These are phyloP conservation scores for Troides aeacus DNA, from an alignment of 2,888 invertebrate genomes.

Conservation along the genomic window DNA sequence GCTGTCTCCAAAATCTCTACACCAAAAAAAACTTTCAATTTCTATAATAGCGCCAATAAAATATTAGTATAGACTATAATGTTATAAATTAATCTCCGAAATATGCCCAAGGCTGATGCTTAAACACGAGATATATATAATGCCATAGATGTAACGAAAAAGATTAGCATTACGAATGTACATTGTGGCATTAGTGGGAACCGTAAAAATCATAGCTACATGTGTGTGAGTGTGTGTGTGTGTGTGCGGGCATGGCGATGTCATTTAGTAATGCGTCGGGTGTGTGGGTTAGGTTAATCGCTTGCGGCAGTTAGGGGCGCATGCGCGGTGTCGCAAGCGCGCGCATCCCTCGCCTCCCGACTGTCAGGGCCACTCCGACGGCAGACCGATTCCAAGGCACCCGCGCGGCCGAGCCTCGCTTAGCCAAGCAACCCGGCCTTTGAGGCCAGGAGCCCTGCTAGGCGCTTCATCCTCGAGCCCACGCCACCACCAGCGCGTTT, in stretches of 20 bases:
- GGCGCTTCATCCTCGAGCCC: constrained; percentile 59
- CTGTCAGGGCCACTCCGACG: constrained; percentile 73
- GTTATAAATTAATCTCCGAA: background rate
- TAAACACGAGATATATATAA: constrained; percentile 15
- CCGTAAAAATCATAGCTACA: constrained; percentile 31
- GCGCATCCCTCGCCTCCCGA: constrained; percentile 48
- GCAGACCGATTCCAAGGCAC: constrained; percentile 68
- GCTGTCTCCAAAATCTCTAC: too few relatives aligned
- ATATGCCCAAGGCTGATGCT: constrained; percentile 11
- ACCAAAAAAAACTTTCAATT: too few relatives aligned
- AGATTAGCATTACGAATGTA: constrained; percentile 21
- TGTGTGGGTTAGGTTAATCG: constrained; percentile 44
- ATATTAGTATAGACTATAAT: background rate
- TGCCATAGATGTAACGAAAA: constrained; percentile 16
- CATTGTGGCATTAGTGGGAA: constrained; percentile 38
- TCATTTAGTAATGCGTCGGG: constrained; percentile 41
- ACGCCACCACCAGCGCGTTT: constrained; percentile 57
- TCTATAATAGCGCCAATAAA: background rate
- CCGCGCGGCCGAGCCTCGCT: constrained; percentile 69
- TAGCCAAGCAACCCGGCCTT: constrained; percentile 74
- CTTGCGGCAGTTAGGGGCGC: constrained; percentile 52
- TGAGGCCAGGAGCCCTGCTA: constrained; percentile 74
- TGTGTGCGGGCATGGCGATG: constrained; percentile 43
- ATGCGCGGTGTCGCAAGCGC: constrained; percentile 68
- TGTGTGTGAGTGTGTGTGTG: constrained; percentile 31